Percentiles rank a stretch among this genome's conserved stretches.
Conservation (phyloP, 2,888 invertebrate genomes). For the Actias luna region DNA sequence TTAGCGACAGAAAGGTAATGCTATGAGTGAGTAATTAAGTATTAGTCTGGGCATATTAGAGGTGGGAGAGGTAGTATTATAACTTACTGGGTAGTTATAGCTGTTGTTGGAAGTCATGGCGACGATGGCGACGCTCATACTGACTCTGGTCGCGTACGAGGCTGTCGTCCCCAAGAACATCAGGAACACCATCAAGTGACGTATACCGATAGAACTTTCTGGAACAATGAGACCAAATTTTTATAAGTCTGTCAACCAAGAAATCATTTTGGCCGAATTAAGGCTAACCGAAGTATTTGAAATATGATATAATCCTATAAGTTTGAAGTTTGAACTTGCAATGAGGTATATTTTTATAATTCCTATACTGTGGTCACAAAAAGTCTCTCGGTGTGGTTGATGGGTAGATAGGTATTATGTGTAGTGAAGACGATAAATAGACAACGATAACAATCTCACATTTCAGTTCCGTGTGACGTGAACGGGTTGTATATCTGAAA, state of each 20-base stretch:
- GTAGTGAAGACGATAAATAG: background rate
- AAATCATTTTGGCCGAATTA: no score
- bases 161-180: slow-evolving; percentile 82
- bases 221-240: slow-evolving; percentile 24
- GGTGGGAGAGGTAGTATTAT: no score
- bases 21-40: no score
- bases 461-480: background rate
- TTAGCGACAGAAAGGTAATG: no score
- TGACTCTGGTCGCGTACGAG: slow-evolving; percentile 84
- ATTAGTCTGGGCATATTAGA: no score
- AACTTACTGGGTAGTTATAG: slow-evolving; percentile 51
- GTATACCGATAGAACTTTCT: slow-evolving; percentile 78
- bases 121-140: slow-evolving; percentile 85
- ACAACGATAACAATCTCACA: background rate
- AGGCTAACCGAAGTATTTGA: no score
- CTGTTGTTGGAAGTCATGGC: slow-evolving; percentile 82
- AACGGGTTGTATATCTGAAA: slow-evolving; percentile 28
- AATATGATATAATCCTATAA: no score
- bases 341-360: no score
- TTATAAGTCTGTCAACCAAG: background rate
- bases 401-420: background rate
- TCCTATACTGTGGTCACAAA: no score
- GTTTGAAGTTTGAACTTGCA: no score
- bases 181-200: slow-evolving; percentile 82
- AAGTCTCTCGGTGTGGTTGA: no score